A percentile compares a stretch with the other conserved stretches of the same genome.
Conservation (phyloP, 2,113 vertebrate genomes). For the Vombatus ursinus region DNA sequence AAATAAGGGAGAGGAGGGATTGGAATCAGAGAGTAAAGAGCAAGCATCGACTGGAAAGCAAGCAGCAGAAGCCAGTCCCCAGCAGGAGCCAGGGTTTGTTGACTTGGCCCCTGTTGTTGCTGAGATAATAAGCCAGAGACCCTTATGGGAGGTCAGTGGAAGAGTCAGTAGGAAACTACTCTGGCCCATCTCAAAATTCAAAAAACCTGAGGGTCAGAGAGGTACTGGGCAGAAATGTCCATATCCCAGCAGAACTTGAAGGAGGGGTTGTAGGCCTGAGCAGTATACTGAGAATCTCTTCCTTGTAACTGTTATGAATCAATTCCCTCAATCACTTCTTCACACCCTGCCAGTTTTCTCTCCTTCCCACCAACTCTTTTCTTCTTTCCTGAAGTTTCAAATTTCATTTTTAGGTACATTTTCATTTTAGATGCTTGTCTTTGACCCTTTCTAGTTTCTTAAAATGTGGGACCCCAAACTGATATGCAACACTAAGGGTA, state of each 20-base stretch:
- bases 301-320: neutral
- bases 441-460: neutral
- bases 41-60: constrained; percentile 71
- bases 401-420: neutral
- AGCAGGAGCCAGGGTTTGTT: constrained; percentile 46
- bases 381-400: neutral
- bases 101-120: constrained; percentile 49
- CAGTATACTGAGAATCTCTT: neutral
- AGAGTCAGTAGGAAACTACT: neutral
- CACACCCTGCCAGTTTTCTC: neutral
- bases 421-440: neutral
- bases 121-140: constrained; percentile 60
- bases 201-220: constrained; percentile 22
- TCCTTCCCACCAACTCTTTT: neutral
- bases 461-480: too few species aligned
- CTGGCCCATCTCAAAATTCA: neutral
- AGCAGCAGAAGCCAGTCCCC: constrained; percentile 48
- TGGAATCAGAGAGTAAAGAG: constrained; percentile 76
- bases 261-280: neutral
- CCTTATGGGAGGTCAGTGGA: constrained; percentile 13
- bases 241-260: neutral
- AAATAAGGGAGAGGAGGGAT: constrained; percentile 61
- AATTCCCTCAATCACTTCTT: neutral
- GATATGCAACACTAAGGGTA: neutral
- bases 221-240: neutral